Base-by-base conservation (phyloP, 53 echinoderm and acorn worm genomes). In the Stichopus horrens region DNA sequence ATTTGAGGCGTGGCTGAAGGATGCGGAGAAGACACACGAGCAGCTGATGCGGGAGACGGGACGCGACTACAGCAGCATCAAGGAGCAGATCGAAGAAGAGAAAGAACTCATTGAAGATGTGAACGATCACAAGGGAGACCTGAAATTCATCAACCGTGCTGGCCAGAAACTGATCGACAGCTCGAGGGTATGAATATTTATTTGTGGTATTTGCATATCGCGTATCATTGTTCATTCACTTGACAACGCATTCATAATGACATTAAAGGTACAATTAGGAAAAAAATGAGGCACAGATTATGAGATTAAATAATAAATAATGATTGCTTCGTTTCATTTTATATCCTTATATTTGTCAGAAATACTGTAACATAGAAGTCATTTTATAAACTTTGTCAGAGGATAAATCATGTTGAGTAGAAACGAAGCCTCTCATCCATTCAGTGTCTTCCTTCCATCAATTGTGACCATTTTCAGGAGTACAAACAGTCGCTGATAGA, bases 81-180 rank as follows among this genome's bases (percentile, higher is more conserved):
- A 92, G 86, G 88, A 92, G 63, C 99, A 96, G 90, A 92, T 92
- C 1, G 94, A 93, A 60, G 94, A 94, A 58, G 94, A 96, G 94
- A 95, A 96, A 79, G 90, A 83, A n/a, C 74, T 99, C 76, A 94
- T 95, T 89, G 99, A 98, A 82, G 99, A 98, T 52, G 92, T 98
- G 88, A 94, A 92, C 21, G 96, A 93, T 74, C 99, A 98, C 89
- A 98, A 98, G 90, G 99, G 95, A 58, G 99, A 98, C 84, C 92
- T 98, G 10, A 96, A 95, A 63, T 98, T 98, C 90, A 94, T 98
- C 96, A 96, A 94, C 86, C 87, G 94, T 57, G 94, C 99, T 63
- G 99, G 99, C 8, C 99, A 96, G 80, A 96, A 99, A 88, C 89
- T 93, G 89, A 88, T 92, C 88, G 99, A 98, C 80, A 98, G 93